phyloP scores from a whole-genome alignment of 2,113 vertebrate genomes.

The Spilogale gracilis region DNA sequence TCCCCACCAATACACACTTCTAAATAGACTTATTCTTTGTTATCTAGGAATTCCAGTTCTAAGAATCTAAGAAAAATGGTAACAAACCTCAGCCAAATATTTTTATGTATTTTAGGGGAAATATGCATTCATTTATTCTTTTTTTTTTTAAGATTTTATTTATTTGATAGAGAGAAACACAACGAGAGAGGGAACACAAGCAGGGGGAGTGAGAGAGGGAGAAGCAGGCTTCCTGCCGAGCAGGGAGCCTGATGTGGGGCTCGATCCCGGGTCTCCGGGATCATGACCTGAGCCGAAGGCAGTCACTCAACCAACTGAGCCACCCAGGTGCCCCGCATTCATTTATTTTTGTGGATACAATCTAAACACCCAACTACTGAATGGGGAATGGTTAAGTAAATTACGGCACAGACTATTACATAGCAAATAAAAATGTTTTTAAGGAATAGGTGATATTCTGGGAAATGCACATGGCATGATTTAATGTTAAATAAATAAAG shows the following conservation, averaged over 20 bases:
- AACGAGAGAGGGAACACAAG: too few species aligned
- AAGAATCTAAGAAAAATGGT: conserved; percentile 17
- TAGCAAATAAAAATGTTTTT: conserved; percentile 14
- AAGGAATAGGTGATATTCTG: not conserved
- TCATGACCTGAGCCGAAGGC: too few species aligned
- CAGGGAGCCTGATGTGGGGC: too few species aligned
- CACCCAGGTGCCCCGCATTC: not conserved
- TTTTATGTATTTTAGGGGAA: conserved; percentile 37
- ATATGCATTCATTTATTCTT: not conserved
- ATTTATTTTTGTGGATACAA: not conserved
- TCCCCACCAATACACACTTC: not conserved
- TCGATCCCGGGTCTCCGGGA: too few species aligned
- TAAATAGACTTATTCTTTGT: conserved; percentile 35
- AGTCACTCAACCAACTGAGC: too few species aligned
- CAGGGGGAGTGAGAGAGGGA: too few species aligned
- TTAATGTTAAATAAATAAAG: not conserved
- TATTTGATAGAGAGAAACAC: too few species aligned
- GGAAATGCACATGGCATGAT: not conserved
- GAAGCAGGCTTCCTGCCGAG: too few species aligned
- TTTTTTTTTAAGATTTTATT: too few species aligned
- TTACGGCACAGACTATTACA: not conserved
- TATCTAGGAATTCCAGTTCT: conserved; percentile 24
- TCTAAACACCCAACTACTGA: conserved; percentile 20
- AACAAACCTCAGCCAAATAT: not conserved
- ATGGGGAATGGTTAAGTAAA: conserved; percentile 10